A percentile compares a stretch with the other conserved stretches of the same genome.
phyloP scores from a whole-genome alignment of 2,888 invertebrate genomes.

The Drosophila setosimentum region DNA sequence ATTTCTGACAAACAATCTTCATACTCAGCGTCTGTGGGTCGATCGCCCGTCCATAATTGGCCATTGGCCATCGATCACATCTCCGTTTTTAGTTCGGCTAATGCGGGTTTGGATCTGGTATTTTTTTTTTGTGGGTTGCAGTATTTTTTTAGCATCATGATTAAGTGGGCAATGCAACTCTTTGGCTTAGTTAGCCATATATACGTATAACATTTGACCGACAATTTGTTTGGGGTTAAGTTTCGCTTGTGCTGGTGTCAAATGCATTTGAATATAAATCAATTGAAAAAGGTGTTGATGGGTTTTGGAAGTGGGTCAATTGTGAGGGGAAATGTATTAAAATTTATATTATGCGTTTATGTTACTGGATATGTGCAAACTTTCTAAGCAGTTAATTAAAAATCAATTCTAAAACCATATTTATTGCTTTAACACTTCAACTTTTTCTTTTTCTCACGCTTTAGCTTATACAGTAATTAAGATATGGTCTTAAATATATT shows the following conservation, averaged over 20 bases:
- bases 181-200: constrained; percentile 21
- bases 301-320: constrained; percentile 12
- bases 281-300: constrained; percentile 1
- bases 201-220: constrained; percentile 5
- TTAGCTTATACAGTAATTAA: constrained; percentile 39
- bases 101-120: constrained; percentile 49
- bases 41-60: constrained; percentile 47
- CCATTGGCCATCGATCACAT: constrained; percentile 61
- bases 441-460: constrained; percentile 42
- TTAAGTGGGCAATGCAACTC: constrained; percentile 50
- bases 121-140: constrained; percentile 42
- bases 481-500: constrained; percentile 29
- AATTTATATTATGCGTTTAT: neutral
- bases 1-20: constrained; percentile 71
- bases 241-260: constrained; percentile 14
- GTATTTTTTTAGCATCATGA: constrained; percentile 35
- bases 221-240: constrained; percentile 49
- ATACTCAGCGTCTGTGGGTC: constrained; percentile 37
- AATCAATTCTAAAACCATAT: neutral
- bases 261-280: constrained; percentile 14
- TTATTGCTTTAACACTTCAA: neutral
- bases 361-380: neutral
- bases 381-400: constrained; percentile 1
- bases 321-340: constrained; percentile 8
- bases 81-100: constrained; percentile 16